A percentile compares a stretch with the other conserved stretches of the same genome.
These are phyloP conservation scores for Protaetia brevitarsis DNA, from an alignment of 1,140 invertebrate species.

Conservation along the genomic window DNA sequence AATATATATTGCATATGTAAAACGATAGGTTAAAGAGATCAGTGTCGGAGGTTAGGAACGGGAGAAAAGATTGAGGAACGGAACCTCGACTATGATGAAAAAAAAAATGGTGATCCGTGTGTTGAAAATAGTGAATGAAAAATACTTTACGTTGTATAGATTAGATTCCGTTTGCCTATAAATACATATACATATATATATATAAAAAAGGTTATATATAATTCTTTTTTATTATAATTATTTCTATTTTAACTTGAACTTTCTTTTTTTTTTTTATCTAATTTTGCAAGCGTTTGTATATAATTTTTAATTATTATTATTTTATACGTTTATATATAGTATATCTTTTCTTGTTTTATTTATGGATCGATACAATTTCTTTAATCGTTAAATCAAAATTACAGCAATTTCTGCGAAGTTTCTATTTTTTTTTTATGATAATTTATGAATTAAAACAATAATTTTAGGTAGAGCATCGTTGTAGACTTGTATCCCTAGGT, in stretches of 20 bases:
- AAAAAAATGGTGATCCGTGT: background rate
- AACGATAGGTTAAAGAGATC: background rate
- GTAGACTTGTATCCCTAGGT: too few relatives aligned
- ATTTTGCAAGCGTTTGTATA: background rate
- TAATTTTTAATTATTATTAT: background rate
- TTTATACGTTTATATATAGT: background rate
- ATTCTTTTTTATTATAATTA: background rate
- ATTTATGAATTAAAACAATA: too few relatives aligned
- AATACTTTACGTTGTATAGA: background rate
- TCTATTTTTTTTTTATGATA: too few relatives aligned
- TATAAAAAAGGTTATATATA: too few relatives aligned
- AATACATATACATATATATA: background rate
- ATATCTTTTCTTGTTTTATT: background rate
- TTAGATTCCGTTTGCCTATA: background rate
- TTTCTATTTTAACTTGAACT: background rate
- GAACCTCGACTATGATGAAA: too few relatives aligned
- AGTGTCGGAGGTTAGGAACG: background rate
- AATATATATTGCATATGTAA: background rate
- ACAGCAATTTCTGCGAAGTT: background rate
- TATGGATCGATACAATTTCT: too few relatives aligned
- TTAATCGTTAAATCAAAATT: too few relatives aligned
- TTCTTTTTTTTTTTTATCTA: too few relatives aligned
- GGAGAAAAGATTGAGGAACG: background rate
- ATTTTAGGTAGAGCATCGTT: too few relatives aligned
- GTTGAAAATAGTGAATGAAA: too few relatives aligned